These are phyloP conservation scores for Hemicrepidius hirtus DNA, from an alignment of 2,888 invertebrate species.

Conservation along the genomic window DNA sequence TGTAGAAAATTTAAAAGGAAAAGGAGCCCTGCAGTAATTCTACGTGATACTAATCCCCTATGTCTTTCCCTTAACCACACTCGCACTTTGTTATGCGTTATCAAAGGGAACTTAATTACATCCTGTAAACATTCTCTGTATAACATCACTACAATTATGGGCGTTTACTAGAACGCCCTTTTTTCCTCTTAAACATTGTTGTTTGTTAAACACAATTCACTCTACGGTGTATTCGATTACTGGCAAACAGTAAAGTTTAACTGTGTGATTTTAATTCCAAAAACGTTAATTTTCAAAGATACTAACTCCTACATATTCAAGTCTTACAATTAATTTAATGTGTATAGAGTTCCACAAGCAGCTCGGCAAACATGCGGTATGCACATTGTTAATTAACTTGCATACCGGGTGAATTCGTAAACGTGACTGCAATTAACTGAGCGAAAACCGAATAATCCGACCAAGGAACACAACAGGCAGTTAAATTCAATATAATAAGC, in stretches of 20 bases:
- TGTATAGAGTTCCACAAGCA: constrained; percentile 9
- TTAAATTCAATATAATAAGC: constrained; percentile 23
- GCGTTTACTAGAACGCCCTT: neutral
- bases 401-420: constrained; percentile 15
- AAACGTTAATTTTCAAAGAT: neutral
- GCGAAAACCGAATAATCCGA: constrained; percentile 4
- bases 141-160: neutral
- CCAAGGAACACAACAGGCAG: neutral
- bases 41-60: too few relatives aligned
- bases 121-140: neutral
- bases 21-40: too few relatives aligned
- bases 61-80: too few relatives aligned
- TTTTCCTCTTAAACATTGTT: neutral
- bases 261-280: neutral
- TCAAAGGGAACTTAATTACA: constrained; percentile 24
- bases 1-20: too few relatives aligned
- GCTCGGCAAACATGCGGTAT: constrained; percentile 23
- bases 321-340: constrained; percentile 16
- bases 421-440: constrained; percentile 1
- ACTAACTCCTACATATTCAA: neutral
- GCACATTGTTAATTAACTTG: constrained; percentile 23
- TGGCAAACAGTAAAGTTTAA: neutral
- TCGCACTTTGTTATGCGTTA: constrained; percentile 1
- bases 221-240: neutral
- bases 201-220: too few relatives aligned